Conservation (phyloP, 35 echinoderm and acorn worm species). For the Heliocidaris erythrogramma region DNA sequence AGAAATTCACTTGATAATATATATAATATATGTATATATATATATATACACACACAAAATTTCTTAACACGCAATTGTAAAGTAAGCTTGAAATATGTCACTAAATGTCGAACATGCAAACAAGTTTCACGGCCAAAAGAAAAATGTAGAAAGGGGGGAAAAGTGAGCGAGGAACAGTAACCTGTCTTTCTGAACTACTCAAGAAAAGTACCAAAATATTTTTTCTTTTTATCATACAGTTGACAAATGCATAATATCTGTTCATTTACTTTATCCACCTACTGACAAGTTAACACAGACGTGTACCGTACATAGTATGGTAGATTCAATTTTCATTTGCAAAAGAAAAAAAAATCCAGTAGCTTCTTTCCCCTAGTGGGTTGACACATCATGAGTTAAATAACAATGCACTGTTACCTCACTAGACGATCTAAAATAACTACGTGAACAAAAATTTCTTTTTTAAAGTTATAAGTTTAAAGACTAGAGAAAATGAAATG, state of each 20-base stretch:
- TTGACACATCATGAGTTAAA: neutral
- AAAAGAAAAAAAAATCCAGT: too few species aligned
- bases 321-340: neutral
- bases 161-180: neutral
- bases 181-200: neutral
- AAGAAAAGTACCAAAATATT: constrained; percentile 18
- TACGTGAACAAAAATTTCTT: neutral
- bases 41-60: constrained; percentile 25
- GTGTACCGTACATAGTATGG: neutral
- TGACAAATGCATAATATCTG: neutral
- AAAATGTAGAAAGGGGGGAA: neutral
- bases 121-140: neutral
- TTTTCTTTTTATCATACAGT: neutral
- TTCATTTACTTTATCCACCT: neutral
- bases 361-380: neutral
- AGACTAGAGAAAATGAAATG: neutral
- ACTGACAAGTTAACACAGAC: neutral
- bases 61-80: constrained; percentile 1
- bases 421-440: neutral
- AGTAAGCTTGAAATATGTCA: constrained; percentile 16
- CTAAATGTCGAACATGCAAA: neutral
- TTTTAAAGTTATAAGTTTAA: neutral
- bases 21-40: neutral
- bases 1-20: constrained; percentile 34
- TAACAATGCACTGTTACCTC: neutral